Conservation (phyloP, 2,888 invertebrate genomes). For the Sabatieria punctata region DNA sequence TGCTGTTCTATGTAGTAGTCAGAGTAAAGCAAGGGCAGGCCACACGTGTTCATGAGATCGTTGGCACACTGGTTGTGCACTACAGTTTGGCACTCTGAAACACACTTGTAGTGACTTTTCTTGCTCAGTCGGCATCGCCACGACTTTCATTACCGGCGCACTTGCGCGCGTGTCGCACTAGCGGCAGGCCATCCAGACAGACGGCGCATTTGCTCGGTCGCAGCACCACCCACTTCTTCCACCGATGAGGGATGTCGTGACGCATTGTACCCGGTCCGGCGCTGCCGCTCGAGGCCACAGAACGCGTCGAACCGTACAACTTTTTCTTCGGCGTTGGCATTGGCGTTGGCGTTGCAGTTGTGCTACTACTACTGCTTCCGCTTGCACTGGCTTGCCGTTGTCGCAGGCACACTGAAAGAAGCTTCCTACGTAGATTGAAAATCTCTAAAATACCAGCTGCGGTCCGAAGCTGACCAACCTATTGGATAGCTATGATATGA, state of each 20-base stretch:
- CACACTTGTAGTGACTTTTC: background rate
- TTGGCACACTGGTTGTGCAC: conserved; percentile 15
- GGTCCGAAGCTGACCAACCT: too few relatives aligned
- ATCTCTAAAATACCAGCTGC: too few relatives aligned
- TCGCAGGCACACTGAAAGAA: too few relatives aligned
- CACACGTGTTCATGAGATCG: conserved; percentile 16
- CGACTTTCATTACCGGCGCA: conserved; percentile 13
- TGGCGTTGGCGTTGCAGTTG: too few relatives aligned
- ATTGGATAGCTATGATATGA: too few relatives aligned
- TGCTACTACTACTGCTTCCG: too few relatives aligned
- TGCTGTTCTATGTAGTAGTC: conserved; percentile 13
- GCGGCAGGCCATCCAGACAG: conserved; percentile 16
- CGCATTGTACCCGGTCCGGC: conserved; percentile 16
- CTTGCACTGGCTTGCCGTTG: too few relatives aligned
- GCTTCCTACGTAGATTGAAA: too few relatives aligned
- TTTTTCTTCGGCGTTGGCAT: too few relatives aligned
- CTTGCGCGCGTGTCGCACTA: conserved; percentile 10
- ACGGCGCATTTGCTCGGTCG: conserved; percentile 11
- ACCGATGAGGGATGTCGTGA: conserved; percentile 19
- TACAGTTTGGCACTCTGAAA: conserved; percentile 12
- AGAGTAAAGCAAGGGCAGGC: conserved; percentile 15
- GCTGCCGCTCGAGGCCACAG: background rate
- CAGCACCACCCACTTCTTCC: conserved; percentile 9
- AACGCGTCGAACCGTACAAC: too few relatives aligned
- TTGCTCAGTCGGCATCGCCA: too few relatives aligned